Evolutionary conservation across 2,113 vertebrate genomes (phyloP).

Genomic region (Semicossyphus pulcher): DNA sequence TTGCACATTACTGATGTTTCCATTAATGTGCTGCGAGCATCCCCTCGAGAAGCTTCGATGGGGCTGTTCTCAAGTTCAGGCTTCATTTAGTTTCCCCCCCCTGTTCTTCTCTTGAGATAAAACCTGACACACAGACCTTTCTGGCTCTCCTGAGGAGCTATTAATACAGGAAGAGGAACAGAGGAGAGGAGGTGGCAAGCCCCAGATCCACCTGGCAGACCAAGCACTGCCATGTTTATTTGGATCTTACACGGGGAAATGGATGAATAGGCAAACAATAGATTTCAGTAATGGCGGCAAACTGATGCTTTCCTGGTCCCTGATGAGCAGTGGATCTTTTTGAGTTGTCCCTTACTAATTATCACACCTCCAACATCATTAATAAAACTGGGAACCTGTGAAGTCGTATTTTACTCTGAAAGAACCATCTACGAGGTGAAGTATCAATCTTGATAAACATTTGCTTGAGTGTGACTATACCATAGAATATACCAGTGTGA

Average conservation of each 20-base stretch:
- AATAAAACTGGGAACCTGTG: conserved; percentile 37
- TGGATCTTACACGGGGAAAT: conserved; percentile 66
- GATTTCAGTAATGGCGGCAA: conserved; percentile 53
- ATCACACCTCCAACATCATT: conserved; percentile 44
- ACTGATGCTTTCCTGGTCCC: conserved; percentile 52
- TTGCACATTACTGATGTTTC: conserved; percentile 86
- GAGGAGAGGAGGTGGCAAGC: conserved; percentile 62
- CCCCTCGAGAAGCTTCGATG: conserved; percentile 79
- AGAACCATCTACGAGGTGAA: too few species aligned
- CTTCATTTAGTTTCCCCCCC: conserved; percentile 81
- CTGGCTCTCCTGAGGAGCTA: conserved; percentile 82
- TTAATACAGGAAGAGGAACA: conserved; percentile 77
- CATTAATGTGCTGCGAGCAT: conserved; percentile 82
- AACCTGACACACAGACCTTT: conserved; percentile 78
- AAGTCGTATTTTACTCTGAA: neutral
- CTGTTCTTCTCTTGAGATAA: conserved; percentile 82
- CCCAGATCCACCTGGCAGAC: conserved; percentile 71
- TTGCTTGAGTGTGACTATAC: too few species aligned
- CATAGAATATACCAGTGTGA: too few species aligned
- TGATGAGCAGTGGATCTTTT: conserved; percentile 45
- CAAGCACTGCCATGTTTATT: conserved; percentile 74
- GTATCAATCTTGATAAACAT: too few species aligned
- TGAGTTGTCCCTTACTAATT: conserved; percentile 50
- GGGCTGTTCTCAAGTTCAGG: conserved; percentile 83
- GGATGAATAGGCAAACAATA: conserved; percentile 65